phyloP scores from a whole-genome alignment of 2,113 vertebrate species.

The Dipodomys ordii region DNA sequence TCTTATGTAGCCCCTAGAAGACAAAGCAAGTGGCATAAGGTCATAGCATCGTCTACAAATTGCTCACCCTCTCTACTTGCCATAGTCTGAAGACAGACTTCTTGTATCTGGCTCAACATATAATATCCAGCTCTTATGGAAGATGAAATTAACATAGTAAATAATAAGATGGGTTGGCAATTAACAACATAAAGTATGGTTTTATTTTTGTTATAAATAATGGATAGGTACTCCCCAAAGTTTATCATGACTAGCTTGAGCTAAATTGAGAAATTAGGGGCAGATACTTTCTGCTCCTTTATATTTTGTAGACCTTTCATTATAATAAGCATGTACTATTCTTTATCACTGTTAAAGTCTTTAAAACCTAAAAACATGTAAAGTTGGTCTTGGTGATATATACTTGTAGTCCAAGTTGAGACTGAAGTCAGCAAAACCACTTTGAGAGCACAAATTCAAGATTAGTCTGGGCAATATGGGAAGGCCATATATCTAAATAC shows the following conservation, averaged over 20 bases:
- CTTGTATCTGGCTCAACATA: background rate
- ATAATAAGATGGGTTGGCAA: background rate
- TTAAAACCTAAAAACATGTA: slow-evolving; percentile 10
- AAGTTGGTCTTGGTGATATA: background rate
- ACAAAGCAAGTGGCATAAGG: background rate
- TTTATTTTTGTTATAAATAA: slow-evolving; percentile 32
- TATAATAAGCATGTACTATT: background rate
- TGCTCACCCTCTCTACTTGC: background rate
- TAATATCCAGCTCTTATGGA: background rate
- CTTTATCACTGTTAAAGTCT: slow-evolving; percentile 3
- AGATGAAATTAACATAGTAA: background rate
- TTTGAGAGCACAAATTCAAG: background rate
- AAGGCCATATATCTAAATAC: background rate
- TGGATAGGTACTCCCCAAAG: background rate
- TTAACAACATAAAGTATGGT: background rate
- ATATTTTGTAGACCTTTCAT: slow-evolving; percentile 2
- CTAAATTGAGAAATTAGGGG: background rate
- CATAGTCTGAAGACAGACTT: background rate
- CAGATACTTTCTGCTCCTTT: slow-evolving; percentile 18
- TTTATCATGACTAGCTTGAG: background rate
- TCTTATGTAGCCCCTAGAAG: background rate
- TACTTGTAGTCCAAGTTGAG: background rate
- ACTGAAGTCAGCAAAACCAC: background rate
- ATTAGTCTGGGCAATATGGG: background rate
- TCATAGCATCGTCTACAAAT: background rate